Conservation (phyloP, 2,113 vertebrate species). For the Ochotona princeps region DNA sequence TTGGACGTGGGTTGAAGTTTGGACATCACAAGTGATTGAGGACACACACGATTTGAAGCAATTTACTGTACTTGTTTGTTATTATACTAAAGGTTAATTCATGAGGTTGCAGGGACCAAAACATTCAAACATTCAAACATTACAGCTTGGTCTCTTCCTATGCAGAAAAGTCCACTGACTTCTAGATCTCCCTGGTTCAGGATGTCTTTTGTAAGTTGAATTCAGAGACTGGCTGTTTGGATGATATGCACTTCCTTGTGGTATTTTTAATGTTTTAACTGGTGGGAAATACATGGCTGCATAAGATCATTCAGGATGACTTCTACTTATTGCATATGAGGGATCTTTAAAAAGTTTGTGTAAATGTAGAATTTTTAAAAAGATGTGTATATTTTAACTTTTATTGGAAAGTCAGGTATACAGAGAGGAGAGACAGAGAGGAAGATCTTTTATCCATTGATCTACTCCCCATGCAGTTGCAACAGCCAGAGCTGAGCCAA, state of each 20-base stretch:
- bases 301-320: slow-evolving; percentile 4
- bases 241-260: background rate
- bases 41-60: background rate
- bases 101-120: background rate
- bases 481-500: too few species aligned
- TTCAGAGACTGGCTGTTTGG: slow-evolving; percentile 6
- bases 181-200: background rate
- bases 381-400: too few species aligned
- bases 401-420: too few species aligned
- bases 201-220: background rate
- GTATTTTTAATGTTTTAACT: slow-evolving; percentile 7
- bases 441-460: too few species aligned
- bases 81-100: background rate
- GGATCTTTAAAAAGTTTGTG: too few species aligned
- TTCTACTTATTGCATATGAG: background rate
- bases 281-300: background rate
- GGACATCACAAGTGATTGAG: background rate
- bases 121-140: background rate
- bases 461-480: too few species aligned
- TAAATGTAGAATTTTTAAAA: too few species aligned
- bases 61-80: slow-evolving; percentile 10
- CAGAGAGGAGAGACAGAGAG: too few species aligned
- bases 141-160: background rate
- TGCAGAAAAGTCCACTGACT: background rate
- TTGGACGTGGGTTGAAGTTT: background rate